Base-by-base conservation (phyloP, 2,888 invertebrate genomes). In the Criorhina ranunculi region DNA sequence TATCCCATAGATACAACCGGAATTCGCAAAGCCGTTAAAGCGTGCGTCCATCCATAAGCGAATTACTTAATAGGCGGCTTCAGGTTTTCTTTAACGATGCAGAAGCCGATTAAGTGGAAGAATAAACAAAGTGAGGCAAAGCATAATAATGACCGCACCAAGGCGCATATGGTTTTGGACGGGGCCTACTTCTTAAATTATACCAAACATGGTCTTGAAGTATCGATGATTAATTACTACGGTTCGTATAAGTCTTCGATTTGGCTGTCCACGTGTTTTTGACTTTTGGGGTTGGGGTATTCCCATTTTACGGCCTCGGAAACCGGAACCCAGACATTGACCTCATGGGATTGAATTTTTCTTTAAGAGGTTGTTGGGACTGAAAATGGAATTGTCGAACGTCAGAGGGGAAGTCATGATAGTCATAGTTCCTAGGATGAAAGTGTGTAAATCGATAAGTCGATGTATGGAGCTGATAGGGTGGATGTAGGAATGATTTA, bases 221-320 rank as follows among this genome's bases (percentile, higher is more conserved):
- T 75, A 7, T 46, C 40, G 76, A 59, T 76, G 75, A 75, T 75
- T 66, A 75, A 57, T 66, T 66, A 15, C 5, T 19, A 4, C 2
- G 2, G 1, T 51, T 5, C 9, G 3, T 51, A 15, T 11, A 3
- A 3, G 15, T 31, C 15, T 11, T 31, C 35, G 33, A 9, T 15
- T 33, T 19, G 51, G 6, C 44, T 37, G 11, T 49, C 24, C 51
- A 24, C 24, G 55, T 53, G 44, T 31, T 17, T 75, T 24, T 24
- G 2, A 24, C 2, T 24, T 24, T 24, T 24, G 1, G 64, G 17
- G 2, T 64, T n/a, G 6, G 64, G 64, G 46, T 66, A 75, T 57
- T 46, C 57, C 75, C 37, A 46, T 64, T 66, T 64, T 75, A 55
- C 57, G 57, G 44, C n/a, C 17, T 15, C 35, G 46, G 15, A 31